These are phyloP conservation scores for Plectus sambesii DNA, from an alignment of 1,140 invertebrate genomes.

Conservation along the genomic window DNA sequence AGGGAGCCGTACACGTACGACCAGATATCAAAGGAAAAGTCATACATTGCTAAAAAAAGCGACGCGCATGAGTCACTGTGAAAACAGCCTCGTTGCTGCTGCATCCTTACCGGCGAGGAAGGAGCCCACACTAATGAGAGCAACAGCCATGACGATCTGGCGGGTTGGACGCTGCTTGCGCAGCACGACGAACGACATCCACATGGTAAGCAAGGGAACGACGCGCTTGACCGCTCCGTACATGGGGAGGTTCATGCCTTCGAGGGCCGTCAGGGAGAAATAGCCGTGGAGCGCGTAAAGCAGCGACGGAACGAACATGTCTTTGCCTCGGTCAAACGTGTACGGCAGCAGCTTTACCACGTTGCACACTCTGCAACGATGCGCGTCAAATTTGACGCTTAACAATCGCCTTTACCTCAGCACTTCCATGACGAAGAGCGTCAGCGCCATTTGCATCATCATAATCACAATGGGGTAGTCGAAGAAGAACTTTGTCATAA, in stretches of 20 bases:
- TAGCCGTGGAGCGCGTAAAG: slow-evolving; percentile 50
- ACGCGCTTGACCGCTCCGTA: slow-evolving; percentile 53
- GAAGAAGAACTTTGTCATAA: slow-evolving; percentile 27
- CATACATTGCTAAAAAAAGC: slow-evolving; percentile 47
- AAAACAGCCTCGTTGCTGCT: too few relatives aligned
- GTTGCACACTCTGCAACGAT: slow-evolving; percentile 13
- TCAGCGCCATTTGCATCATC: slow-evolving; percentile 26
- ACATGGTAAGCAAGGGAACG: slow-evolving; percentile 49
- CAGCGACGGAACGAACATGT: slow-evolving; percentile 48
- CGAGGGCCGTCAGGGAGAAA: slow-evolving; percentile 49
- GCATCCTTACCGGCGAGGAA: slow-evolving; percentile 51
- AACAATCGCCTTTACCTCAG: slow-evolving; percentile 17
- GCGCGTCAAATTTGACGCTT: background rate
- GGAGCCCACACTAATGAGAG: slow-evolving; percentile 49
- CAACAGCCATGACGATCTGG: slow-evolving; percentile 45
- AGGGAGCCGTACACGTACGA: slow-evolving; percentile 49
- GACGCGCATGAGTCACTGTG: slow-evolving; percentile 2
- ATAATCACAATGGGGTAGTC: slow-evolving; percentile 28
- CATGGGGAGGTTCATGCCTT: slow-evolving; percentile 53
- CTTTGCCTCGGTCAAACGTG: slow-evolving; percentile 43
- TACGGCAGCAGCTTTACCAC: slow-evolving; percentile 42
- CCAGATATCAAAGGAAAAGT: slow-evolving; percentile 48
- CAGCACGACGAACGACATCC: slow-evolving; percentile 47
- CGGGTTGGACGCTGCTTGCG: slow-evolving; percentile 46
- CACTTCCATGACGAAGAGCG: slow-evolving; percentile 21